Evolutionary conservation across 1,140 invertebrate species (phyloP), one percentile per base, ranked within the genome.

Genomic region (Drosophila neocordata): DNA sequence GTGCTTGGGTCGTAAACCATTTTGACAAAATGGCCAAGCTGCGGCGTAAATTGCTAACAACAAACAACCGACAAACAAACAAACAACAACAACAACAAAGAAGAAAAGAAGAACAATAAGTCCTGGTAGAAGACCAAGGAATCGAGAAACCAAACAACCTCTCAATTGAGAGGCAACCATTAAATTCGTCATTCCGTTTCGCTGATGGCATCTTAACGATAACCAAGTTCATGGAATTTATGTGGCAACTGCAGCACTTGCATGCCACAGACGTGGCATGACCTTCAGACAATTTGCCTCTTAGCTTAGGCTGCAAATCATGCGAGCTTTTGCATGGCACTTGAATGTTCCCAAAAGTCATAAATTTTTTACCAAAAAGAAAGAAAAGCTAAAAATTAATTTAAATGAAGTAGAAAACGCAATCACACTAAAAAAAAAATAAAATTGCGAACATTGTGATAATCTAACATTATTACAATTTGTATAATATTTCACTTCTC

Each of bases 1-100:
- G 8, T 48, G 8, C 8, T 13, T 48, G 15, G 75, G 63, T 65
- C 78, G 84, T 79, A 84, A 89, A 81, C 80, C 76, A 62, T 73
- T 76, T 73, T 65, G 37, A 75, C 63, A 59, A 89, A 65, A 59
- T 63, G 70, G 58, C 66, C 74, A 72, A 56, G 24, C 41, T 55
- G 24, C 58, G 65, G 65, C 63, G 65, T 74, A 72, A 78, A 78
- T 62, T 80, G 79, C 67, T 73, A 59, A 74, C 56, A 81, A 31
- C 6, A 51, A 37, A 55, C 35, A 35, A 13, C 13, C 38, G 7
- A 8, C 6, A 4, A 81, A 31, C 6, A 51, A 37, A 55, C 35
- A 35, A 13, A 9, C 38, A 4, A 8, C 6, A 4, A n/a, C n/a
- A 59, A 74, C 56, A 81, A 31, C 6, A 51, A 37, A 55, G 38